A percentile compares a stretch with the other conserved stretches of the same genome.
Evolutionary conservation across 1,140 invertebrate species (phyloP).

Genomic region (Ips typographus): DNA sequence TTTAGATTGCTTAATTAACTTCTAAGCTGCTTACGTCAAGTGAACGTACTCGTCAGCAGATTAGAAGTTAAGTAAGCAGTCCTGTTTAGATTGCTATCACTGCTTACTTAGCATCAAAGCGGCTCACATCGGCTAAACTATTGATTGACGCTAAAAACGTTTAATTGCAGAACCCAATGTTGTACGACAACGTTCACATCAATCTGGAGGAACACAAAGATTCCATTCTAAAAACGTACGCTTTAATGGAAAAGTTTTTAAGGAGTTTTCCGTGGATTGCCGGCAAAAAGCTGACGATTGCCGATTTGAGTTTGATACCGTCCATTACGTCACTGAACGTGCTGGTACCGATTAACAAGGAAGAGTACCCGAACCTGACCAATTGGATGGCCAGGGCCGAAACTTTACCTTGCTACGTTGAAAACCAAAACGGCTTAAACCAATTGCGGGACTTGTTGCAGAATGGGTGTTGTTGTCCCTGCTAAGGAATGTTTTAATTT

Average conservation of each 20-base stretch:
- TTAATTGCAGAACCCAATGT: conserved; percentile 31
- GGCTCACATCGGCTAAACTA: no score
- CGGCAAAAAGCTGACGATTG: conserved; percentile 55
- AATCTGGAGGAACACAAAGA: conserved; percentile 26
- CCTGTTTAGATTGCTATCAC: no score
- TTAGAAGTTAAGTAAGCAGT: no score
- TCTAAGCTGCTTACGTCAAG: no score
- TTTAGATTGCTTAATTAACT: no score
- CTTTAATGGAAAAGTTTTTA: conserved; percentile 33
- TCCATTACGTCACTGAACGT: conserved; percentile 49
- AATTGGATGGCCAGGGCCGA: conserved; percentile 41
- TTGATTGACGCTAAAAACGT: background rate
- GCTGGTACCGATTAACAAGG: conserved; percentile 38
- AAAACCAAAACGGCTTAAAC: conserved; percentile 37
- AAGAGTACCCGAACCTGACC: conserved; percentile 40
- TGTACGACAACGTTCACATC: conserved; percentile 25
- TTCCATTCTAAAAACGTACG: conserved; percentile 28
- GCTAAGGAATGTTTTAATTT: background rate
- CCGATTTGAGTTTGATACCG: conserved; percentile 52
- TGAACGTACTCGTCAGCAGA: no score
- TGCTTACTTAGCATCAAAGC: no score
- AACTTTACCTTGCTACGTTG: conserved; percentile 39
- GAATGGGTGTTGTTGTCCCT: conserved; percentile 33
- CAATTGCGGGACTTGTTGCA: conserved; percentile 27
- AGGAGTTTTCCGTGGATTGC: conserved; percentile 39